phyloP scores from a whole-genome alignment of 2,113 vertebrate species.

The Anas platyrhynchos region DNA sequence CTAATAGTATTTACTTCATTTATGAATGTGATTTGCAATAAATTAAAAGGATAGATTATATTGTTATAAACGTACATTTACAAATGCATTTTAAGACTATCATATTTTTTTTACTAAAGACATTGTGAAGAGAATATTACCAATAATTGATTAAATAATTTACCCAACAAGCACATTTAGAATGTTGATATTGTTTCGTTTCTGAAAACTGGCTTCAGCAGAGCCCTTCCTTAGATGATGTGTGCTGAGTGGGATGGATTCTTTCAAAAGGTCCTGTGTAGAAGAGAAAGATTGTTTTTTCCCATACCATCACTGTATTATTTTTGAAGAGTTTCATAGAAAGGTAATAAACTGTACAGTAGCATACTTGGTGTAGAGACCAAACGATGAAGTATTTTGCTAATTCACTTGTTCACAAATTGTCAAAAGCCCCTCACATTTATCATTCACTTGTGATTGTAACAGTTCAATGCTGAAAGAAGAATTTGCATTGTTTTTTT shows the following conservation, averaged over 20 bases:
- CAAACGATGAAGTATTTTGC: neutral
- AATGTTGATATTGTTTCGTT: neutral
- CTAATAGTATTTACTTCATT: neutral
- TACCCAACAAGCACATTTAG: neutral
- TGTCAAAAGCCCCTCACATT: neutral
- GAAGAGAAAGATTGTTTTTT: neutral
- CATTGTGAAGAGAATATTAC: neutral
- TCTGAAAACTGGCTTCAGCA: neutral
- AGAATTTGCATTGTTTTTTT: neutral
- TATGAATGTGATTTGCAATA: neutral
- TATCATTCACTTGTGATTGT: neutral
- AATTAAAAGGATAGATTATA: neutral
- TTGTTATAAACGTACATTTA: neutral
- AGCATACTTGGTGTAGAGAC: neutral
- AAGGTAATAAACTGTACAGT: neutral
- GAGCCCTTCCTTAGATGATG: neutral
- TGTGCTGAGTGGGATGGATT: neutral
- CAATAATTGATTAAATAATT: neutral
- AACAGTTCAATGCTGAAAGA: neutral
- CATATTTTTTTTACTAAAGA: neutral
- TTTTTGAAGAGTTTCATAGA: neutral
- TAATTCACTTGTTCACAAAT: neutral
- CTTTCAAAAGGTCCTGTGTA: neutral
- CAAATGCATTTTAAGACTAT: neutral
- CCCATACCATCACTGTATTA: accelerated